Evolutionary conservation across 2,797 vertebrate species (phyloP), one percentile per base, ranked within the genome.

Genomic region (Mycteria americana): DNA sequence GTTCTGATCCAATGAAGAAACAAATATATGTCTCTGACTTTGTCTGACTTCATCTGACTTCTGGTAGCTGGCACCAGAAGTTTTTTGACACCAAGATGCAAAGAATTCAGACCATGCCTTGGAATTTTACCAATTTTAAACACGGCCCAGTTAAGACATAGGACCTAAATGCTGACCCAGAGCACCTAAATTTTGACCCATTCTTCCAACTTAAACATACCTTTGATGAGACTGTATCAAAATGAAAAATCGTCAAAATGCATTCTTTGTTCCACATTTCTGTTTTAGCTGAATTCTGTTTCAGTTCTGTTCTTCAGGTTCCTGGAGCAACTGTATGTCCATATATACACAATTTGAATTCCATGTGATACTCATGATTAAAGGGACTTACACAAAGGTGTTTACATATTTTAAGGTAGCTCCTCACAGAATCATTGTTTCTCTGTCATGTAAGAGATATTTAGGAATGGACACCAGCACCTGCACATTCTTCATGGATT

Each of bases 341-440:
- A 1, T 62, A 18, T 57, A 50, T 13, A 41, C 4, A 13, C 8
- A 30, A 18, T 14, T 30, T 70, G 25, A 82, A 82, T 77, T 77
- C 23, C 30, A n/a, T 11, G 10, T 18, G 13, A 8, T 41, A 51
- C 10, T 60, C 3, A 1, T 0, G 0, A 13, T 57, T 90, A 10
- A 73, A 59, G 16, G 4, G 2, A 76, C 18, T 82, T 60, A 33
- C 10, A 35, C 8, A 11, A 65, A 88, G 7, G 3, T 39, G 5
- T 68, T 90, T 80, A 59, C 3, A 4, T 48, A 50, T 77, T 80
- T 84, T 72, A 51, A 84, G 35, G 19, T 60, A 51, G 14, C 27
- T 79, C 4, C 37, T 65, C 21, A 35, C 11, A 57, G 45, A 51
- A 4, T 65, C 8, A 14, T 62, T 76, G 21, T n/a, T 93, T 82